Evolutionary conservation across 1,140 invertebrate genomes (phyloP).

Genomic region (Tetramorium simillimum): DNA sequence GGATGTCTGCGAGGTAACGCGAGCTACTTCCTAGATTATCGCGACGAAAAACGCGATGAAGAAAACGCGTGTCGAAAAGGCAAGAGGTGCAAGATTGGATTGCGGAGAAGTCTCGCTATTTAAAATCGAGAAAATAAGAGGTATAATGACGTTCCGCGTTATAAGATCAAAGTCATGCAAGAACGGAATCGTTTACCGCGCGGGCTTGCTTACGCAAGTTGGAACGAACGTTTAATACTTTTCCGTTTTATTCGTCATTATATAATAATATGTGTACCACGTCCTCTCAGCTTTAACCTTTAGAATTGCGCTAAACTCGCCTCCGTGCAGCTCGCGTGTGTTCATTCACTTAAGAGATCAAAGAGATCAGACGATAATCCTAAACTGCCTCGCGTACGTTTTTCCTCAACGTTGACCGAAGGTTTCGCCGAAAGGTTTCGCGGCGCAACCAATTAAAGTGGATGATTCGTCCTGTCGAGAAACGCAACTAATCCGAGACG

Average conservation of each 20-base stretch:
- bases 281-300: neutral
- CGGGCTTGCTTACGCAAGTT: neutral
- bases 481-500: conserved; percentile 17
- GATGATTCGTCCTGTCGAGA: conserved; percentile 22
- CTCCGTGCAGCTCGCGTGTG: neutral
- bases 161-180: conserved; percentile 24
- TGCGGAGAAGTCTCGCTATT: neutral
- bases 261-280: neutral
- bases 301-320: neutral
- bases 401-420: neutral
- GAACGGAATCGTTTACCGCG: conserved; percentile 5
- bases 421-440: neutral
- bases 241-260: neutral
- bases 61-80: conserved; percentile 36
- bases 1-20: neutral
- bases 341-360: neutral
- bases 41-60: neutral
- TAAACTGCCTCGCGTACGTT: neutral
- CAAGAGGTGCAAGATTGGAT: neutral
- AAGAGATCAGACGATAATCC: neutral
- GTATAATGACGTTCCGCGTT: neutral
- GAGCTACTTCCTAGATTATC: conserved; percentile 25
- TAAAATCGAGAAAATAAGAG: conserved; percentile 43
- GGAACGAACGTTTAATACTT: neutral
- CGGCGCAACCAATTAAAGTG: conserved; percentile 25